Percentiles rank a stretch among this genome's conserved stretches.
These are phyloP conservation scores for Clarias pachynema DNA, from an alignment of 2,797 vertebrate genomes.

Conservation along the genomic window DNA sequence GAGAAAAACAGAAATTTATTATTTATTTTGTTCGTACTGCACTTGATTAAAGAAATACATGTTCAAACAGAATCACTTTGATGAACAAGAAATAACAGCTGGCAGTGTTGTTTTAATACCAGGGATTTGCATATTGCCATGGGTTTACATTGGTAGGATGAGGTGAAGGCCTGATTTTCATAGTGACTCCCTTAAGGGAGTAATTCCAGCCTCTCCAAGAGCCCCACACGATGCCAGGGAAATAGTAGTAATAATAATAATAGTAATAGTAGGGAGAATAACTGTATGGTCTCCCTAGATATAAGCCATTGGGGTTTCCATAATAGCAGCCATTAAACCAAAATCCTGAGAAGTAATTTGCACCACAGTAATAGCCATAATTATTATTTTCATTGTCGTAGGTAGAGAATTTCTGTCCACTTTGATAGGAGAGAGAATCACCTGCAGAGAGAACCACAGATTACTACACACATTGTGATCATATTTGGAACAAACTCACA, in stretches of 20 bases:
- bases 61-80: neutral
- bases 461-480: neutral
- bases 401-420: constrained; percentile 56
- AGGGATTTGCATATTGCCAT: too few relatives aligned
- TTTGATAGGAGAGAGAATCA: constrained; percentile 58
- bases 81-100: neutral
- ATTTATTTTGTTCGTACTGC: neutral
- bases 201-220: constrained; percentile 54
- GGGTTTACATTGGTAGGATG: neutral
- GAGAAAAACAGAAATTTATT: too few relatives aligned
- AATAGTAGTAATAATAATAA: too few relatives aligned
- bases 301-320: constrained; percentile 62
- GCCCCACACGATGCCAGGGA: neutral
- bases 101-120: neutral
- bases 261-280: neutral
- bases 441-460: constrained; percentile 45
- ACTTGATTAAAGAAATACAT: neutral
- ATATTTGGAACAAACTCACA: neutral
- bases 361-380: constrained; percentile 53
- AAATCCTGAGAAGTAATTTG: constrained; percentile 47
- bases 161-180: constrained; percentile 60
- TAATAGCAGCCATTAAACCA: constrained; percentile 47
- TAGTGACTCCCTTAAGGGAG: constrained; percentile 60
- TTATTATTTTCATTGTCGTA: constrained; percentile 63
- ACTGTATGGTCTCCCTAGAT: neutral